Percentiles rank a stretch among this genome's conserved stretches.
phyloP scores from a whole-genome alignment of 2,888 invertebrate species.

The Eledone cirrhosa region DNA sequence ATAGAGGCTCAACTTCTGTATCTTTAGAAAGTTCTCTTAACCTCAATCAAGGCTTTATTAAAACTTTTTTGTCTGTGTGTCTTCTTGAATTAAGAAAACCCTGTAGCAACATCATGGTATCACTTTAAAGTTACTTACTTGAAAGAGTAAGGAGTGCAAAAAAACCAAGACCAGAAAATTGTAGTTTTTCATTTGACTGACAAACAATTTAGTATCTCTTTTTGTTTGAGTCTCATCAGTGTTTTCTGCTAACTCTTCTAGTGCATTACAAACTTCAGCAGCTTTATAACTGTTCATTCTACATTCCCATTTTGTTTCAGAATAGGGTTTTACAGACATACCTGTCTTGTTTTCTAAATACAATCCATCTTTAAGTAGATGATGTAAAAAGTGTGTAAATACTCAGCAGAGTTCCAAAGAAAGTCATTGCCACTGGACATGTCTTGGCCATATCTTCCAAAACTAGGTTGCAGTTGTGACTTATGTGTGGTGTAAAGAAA shows the following conservation, averaged over 20 bases:
- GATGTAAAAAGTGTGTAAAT: constrained; percentile 5
- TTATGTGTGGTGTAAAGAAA: not conserved
- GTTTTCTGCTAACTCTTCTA: constrained; percentile 20
- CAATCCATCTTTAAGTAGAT: constrained; percentile 5
- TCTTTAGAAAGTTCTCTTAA: not conserved
- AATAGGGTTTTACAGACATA: constrained; percentile 4
- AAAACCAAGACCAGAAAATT: too few species aligned
- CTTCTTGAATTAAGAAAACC: not conserved
- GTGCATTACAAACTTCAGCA: constrained; percentile 4
- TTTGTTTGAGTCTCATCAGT: not conserved
- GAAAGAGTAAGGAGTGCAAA: too few species aligned
- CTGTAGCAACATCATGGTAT: too few species aligned
- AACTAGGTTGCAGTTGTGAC: not conserved
- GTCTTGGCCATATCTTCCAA: constrained; percentile 2
- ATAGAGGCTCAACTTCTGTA: not conserved
- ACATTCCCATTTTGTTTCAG: constrained; percentile 18
- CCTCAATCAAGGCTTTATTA: not conserved
- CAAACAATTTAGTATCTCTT: too few species aligned
- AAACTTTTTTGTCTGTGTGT: not conserved
- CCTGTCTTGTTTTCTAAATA: constrained; percentile 23
- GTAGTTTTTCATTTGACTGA: too few species aligned
- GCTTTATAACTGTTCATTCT: constrained; percentile 8
- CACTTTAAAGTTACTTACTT: too few species aligned
- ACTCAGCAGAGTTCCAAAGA: constrained; percentile 10
- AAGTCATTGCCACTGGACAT: constrained; percentile 3